Percentiles rank a stretch among this genome's conserved stretches.
Conservation (phyloP, 2,797 vertebrate genomes). For the Rhabdomys pumilio region DNA sequence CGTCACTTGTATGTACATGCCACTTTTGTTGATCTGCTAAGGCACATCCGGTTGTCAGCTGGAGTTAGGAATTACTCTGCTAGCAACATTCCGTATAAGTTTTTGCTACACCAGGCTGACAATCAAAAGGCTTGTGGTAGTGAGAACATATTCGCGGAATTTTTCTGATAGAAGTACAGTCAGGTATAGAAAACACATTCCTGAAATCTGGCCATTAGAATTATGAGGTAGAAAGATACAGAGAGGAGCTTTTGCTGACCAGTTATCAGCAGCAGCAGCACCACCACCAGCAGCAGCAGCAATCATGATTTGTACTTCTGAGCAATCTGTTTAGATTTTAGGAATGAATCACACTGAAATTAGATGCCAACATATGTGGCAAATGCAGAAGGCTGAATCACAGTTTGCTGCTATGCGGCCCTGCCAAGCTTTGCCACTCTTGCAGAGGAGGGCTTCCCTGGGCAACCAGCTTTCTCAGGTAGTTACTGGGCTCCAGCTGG, state of each 20-base stretch:
- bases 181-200: constrained; percentile 35
- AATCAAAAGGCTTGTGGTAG: neutral
- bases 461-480: constrained; percentile 93
- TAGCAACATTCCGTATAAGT: neutral
- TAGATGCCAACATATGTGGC: neutral
- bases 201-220: constrained; percentile 48
- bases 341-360: constrained; percentile 17
- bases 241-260: neutral
- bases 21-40: constrained; percentile 26
- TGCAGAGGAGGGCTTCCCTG: constrained; percentile 93
- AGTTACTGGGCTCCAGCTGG: constrained; percentile 90
- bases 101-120: neutral
- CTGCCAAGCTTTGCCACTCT: constrained; percentile 91
- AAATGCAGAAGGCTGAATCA: constrained; percentile 83
- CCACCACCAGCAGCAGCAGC: neutral
- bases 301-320: constrained; percentile 29
- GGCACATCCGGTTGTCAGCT: neutral
- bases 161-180: constrained; percentile 2
- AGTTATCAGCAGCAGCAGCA: too few relatives aligned
- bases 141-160: neutral
- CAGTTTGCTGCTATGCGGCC: constrained; percentile 89
- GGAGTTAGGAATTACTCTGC: neutral
- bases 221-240: constrained; percentile 5
- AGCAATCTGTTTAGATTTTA: neutral
- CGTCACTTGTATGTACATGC: neutral